Evolutionary conservation across 2,113 vertebrate genomes (phyloP).

Genomic region (Corythornis cristatus): DNA sequence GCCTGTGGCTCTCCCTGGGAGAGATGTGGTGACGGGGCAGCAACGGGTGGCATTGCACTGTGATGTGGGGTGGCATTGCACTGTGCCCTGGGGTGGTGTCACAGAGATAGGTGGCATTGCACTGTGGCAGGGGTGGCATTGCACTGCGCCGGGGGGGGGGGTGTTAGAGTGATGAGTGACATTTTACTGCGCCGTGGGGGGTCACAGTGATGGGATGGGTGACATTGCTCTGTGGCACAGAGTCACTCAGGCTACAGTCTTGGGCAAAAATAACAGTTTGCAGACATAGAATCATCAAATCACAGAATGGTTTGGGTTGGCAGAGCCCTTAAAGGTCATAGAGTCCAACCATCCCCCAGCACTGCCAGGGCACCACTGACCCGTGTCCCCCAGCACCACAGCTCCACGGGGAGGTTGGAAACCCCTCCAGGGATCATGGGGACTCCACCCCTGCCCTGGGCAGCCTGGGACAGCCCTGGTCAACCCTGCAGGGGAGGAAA

Average conservation of each 20-base stretch:
- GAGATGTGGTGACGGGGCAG: accelerated
- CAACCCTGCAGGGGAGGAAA: too few relatives aligned
- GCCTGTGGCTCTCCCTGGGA: not conserved
- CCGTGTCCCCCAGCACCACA: too few relatives aligned
- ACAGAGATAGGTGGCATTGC: accelerated
- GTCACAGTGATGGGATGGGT: accelerated
- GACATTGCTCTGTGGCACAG: not conserved
- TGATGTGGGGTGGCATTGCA: accelerated
- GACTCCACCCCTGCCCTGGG: too few relatives aligned
- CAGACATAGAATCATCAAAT: too few relatives aligned
- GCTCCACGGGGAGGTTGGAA: too few relatives aligned
- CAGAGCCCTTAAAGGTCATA: too few relatives aligned
- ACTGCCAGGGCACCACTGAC: too few relatives aligned
- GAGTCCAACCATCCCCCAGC: too few relatives aligned
- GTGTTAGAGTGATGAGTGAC: not conserved
- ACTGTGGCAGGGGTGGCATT: not conserved
- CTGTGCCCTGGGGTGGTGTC: not conserved
- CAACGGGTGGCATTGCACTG: not conserved
- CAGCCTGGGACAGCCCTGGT: too few relatives aligned
- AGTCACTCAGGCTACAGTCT: not conserved
- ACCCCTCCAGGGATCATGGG: too few relatives aligned
- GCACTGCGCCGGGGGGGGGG: not conserved
- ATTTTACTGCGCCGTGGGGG: too few relatives aligned
- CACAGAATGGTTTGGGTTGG: too few relatives aligned
- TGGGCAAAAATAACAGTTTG: not conserved